Evolutionary conservation across 23 tunicate species (phyloP).

Genomic region (Trididemnum clinides): DNA sequence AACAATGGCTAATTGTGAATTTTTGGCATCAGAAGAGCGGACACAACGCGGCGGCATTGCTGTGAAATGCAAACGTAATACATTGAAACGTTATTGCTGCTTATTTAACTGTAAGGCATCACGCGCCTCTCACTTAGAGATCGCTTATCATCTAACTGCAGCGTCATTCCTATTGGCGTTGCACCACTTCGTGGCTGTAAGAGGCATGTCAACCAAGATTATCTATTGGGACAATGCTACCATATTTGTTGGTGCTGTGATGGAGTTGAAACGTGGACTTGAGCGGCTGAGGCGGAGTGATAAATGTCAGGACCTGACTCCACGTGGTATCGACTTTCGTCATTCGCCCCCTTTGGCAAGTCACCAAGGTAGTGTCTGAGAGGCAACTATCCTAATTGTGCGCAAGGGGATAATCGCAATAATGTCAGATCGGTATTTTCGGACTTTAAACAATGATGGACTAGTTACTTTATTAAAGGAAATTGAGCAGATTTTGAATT

Average conservation of each 20-base stretch:
- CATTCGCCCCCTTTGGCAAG: conserved; percentile 21
- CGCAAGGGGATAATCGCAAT: neutral
- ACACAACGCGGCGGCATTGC: no score
- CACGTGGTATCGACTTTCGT: neutral
- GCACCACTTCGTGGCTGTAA: neutral
- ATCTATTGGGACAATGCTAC: conserved; percentile 19
- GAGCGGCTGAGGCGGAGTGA: neutral
- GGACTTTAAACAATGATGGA: conserved; percentile 1
- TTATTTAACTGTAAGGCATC: conserved; percentile 39
- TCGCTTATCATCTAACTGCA: conserved; percentile 29
- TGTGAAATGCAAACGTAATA: no score
- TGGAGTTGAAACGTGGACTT: neutral
- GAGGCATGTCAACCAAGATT: neutral
- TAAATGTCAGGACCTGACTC: neutral
- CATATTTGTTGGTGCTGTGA: conserved; percentile 16
- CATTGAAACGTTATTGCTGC: conserved; percentile 10
- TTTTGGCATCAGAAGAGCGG: neutral
- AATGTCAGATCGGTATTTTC: neutral
- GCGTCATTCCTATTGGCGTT: conserved; percentile 27
- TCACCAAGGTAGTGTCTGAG: conserved; percentile 25
- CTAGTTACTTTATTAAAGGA: neutral
- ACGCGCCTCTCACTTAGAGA: conserved; percentile 40
- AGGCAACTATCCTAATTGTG: neutral
- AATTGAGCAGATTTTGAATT: conserved; percentile 24
- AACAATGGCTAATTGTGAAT: neutral